These are phyloP conservation scores for Meloidogyne exigua DNA, from an alignment of 1,140 invertebrate genomes.

Conservation along the genomic window DNA sequence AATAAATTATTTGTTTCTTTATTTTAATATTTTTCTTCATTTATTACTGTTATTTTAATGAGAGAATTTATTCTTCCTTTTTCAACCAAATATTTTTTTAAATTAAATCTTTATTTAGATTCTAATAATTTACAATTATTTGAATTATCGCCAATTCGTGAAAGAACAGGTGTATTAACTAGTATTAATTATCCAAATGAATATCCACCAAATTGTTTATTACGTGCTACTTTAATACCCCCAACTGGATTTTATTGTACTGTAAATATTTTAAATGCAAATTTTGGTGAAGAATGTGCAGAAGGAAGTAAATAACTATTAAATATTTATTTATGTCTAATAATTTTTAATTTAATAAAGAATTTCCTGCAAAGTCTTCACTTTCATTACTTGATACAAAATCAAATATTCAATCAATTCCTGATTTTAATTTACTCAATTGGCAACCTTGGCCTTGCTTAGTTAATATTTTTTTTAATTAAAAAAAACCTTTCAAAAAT, in stretches of 20 bases:
- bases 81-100: no score
- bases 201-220: slow-evolving; percentile 38
- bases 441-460: slow-evolving; percentile 34
- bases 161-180: slow-evolving; percentile 40
- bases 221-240: slow-evolving; percentile 38
- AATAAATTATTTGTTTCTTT: no score
- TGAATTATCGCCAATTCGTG: slow-evolving; percentile 47
- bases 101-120: not conserved
- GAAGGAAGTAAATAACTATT: not conserved
- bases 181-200: slow-evolving; percentile 45
- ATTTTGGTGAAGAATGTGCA: slow-evolving; percentile 22
- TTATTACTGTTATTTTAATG: no score
- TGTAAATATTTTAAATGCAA: slow-evolving; percentile 29
- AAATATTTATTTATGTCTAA: no score
- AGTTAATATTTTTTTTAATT: slow-evolving; percentile 3
- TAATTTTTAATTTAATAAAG: not conserved
- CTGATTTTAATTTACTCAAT: slow-evolving; percentile 25
- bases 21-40: no score
- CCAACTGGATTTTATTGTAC: slow-evolving; percentile 41
- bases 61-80: no score
- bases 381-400: slow-evolving; percentile 1
- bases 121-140: slow-evolving; percentile 31
- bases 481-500: not conserved
- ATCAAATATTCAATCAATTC: not conserved
- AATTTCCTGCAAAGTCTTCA: slow-evolving; percentile 7